phyloP scores from a whole-genome alignment of 1,140 invertebrate genomes.

The Pentalonia nigronervosa region DNA sequence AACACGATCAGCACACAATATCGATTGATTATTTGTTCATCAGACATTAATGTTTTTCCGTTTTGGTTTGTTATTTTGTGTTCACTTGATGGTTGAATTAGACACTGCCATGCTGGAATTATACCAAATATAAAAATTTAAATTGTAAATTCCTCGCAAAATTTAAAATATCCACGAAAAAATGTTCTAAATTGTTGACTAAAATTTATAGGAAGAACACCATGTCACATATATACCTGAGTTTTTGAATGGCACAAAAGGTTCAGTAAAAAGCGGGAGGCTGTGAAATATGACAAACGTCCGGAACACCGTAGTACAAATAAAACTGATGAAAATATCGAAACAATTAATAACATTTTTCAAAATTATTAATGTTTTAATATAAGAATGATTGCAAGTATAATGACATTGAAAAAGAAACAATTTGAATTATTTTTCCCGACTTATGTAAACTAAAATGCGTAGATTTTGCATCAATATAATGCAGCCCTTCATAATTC shows the following conservation, averaged over 20 bases:
- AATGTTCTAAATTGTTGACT: neutral
- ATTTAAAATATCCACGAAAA: neutral
- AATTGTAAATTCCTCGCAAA: too few species aligned
- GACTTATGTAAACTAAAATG: neutral
- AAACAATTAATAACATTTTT: too few species aligned
- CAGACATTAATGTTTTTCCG: too few species aligned
- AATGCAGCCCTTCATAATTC: neutral
- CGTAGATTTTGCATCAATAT: neutral
- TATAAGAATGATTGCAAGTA: too few species aligned
- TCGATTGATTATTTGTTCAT: neutral
- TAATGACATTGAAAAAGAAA: too few species aligned
- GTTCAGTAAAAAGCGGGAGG: too few species aligned
- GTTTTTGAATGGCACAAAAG: neutral
- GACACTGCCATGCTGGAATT: neutral
- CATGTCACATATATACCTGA: neutral
- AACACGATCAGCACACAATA: neutral
- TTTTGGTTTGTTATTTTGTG: neutral
- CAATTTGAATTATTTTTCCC: too few species aligned
- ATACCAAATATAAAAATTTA: neutral
- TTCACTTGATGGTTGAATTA: neutral
- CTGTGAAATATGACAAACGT: too few species aligned
- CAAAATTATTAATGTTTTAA: too few species aligned
- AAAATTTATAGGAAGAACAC: neutral
- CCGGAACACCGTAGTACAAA: too few species aligned
- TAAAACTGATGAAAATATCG: too few species aligned